Percentiles rank a stretch among this genome's conserved stretches.
Evolutionary conservation across 2,888 invertebrate genomes (phyloP).

Genomic region (Rhyacophila evoluta): DNA sequence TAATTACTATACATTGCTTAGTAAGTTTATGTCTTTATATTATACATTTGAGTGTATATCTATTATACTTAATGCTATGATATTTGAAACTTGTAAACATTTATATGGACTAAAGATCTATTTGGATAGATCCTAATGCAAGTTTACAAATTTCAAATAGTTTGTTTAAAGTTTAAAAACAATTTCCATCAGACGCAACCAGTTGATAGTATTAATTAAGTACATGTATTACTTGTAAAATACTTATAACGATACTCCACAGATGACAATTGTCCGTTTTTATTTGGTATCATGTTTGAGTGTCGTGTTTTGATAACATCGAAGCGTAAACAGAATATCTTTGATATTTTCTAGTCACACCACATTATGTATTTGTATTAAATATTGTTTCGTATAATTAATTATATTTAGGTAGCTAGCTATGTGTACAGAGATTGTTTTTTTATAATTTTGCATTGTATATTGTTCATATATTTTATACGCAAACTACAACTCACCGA

Average conservation of each 20-base stretch:
- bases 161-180: too few relatives aligned
- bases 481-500: not conserved
- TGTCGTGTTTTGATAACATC: constrained; percentile 27
- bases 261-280: not conserved
- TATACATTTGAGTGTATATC: not conserved
- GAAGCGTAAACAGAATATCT: constrained; percentile 27
- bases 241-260: too few relatives aligned
- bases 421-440: not conserved
- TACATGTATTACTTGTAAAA: not conserved
- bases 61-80: too few relatives aligned
- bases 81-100: too few relatives aligned
- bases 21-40: not conserved
- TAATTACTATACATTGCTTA: not conserved
- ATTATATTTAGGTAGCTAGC: constrained; percentile 5
- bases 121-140: too few relatives aligned
- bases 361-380: not conserved
- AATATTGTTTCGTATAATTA: not conserved
- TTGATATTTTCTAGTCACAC: constrained; percentile 40
- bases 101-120: too few relatives aligned
- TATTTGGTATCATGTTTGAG: constrained; percentile 27
- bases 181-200: not conserved
- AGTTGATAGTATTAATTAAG: not conserved
- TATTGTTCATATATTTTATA: not conserved
- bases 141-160: too few relatives aligned
- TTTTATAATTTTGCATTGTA: not conserved